A percentile compares a stretch with the other conserved stretches of the same genome.
These are phyloP conservation scores for Strongylocentrotus purpuratus DNA, from an alignment of 35 echinoderm and acorn worm genomes.

Conservation along the genomic window DNA sequence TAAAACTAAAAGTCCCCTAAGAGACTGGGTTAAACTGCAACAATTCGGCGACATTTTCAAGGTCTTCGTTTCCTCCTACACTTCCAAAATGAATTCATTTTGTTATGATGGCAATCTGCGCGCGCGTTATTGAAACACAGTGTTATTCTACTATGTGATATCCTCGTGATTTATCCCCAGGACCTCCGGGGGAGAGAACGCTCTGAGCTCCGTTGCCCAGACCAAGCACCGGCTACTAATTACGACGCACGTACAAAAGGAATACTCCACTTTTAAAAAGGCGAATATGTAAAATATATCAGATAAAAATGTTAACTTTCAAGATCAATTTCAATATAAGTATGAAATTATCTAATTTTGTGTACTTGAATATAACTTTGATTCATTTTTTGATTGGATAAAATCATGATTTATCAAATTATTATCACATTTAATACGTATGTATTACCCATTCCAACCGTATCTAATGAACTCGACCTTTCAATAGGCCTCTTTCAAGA, in stretches of 20 bases:
- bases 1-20: not conserved
- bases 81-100: not conserved
- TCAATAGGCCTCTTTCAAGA: slow-evolving; percentile 56
- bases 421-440: not conserved
- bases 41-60: not conserved
- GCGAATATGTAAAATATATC: not conserved
- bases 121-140: not conserved
- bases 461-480: slow-evolving; percentile 26
- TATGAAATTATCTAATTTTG: too few species aligned
- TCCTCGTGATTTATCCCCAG: not conserved
- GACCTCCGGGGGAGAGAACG: not conserved
- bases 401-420: not conserved
- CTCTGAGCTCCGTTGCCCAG: not conserved
- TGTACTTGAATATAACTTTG: too few species aligned
- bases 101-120: not conserved
- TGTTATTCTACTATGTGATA: not conserved
- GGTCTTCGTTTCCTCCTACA: not conserved
- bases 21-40: not conserved
- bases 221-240: not conserved
- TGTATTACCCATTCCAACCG: not conserved
- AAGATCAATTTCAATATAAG: too few species aligned
- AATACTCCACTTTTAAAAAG: not conserved
- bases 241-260: not conserved
- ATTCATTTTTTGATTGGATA: too few species aligned
- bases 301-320: too few species aligned